These are phyloP conservation scores for Adineta ricciae DNA, from an alignment of 2,888 invertebrate genomes.

Conservation along the genomic window DNA sequence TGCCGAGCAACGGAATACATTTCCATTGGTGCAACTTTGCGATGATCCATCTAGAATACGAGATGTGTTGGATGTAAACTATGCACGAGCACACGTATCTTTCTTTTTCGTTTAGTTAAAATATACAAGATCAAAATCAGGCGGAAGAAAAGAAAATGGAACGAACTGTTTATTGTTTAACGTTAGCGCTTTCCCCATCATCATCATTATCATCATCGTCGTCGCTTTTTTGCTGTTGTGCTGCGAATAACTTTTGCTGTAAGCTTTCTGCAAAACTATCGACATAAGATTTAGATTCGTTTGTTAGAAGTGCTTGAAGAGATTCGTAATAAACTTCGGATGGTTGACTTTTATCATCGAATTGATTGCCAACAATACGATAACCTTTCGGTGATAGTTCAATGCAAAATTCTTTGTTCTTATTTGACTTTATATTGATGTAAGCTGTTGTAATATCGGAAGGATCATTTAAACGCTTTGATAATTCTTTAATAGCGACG, in stretches of 20 bases:
- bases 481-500: not conserved
- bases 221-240: no score
- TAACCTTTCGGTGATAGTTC: not conserved
- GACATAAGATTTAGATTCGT: not conserved
- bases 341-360: not conserved
- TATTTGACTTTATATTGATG: not conserved
- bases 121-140: not conserved
- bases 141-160: not conserved
- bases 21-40: not conserved
- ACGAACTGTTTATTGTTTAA: not conserved
- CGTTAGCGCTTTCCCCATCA: no score
- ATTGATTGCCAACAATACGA: not conserved
- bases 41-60: not conserved
- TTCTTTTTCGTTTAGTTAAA: not conserved
- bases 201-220: no score
- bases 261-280: constrained; percentile 3
- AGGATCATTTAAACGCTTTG: not conserved
- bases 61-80: not conserved
- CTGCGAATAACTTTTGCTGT: not conserved
- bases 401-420: not conserved
- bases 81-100: no score
- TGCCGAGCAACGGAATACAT: not conserved
- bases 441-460: not conserved
- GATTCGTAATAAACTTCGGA: not conserved
- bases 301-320: constrained; percentile 7